Conservation (phyloP, 2,888 invertebrate species). For the Urechis unicinctus region DNA sequence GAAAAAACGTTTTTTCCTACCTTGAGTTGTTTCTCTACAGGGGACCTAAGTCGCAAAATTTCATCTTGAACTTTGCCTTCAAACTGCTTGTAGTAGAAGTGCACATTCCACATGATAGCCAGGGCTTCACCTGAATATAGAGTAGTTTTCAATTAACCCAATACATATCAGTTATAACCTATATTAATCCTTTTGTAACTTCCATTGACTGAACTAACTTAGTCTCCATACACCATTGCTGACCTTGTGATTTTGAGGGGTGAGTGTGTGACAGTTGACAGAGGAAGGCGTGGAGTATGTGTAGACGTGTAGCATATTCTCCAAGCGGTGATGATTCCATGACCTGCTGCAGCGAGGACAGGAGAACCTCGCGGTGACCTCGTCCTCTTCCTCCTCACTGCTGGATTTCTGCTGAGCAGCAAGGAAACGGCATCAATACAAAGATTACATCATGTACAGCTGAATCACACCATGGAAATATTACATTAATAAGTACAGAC, state of each 20-base stretch:
- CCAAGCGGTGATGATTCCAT: constrained; percentile 76
- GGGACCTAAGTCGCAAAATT: constrained; percentile 65
- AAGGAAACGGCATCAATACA: neutral
- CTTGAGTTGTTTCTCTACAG: constrained; percentile 84
- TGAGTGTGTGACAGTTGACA: constrained; percentile 66
- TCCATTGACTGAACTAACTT: too few relatives aligned
- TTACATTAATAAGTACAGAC: too few relatives aligned
- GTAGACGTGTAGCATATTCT: constrained; percentile 73
- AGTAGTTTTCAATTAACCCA: too few relatives aligned
- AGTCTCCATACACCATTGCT: neutral
- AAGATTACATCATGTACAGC: neutral
- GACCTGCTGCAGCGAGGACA: constrained; percentile 64
- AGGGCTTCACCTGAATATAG: constrained; percentile 7
- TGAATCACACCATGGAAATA: neutral
- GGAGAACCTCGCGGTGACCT: constrained; percentile 56
- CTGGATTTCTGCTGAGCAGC: constrained; percentile 61
- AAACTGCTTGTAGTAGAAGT: constrained; percentile 80
- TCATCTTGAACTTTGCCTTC: constrained; percentile 59
- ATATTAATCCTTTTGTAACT: too few relatives aligned
- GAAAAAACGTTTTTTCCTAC: too few relatives aligned
- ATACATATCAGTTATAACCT: too few relatives aligned
- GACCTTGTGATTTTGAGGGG: constrained; percentile 52
- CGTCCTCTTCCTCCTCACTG: constrained; percentile 64
- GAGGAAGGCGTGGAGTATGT: constrained; percentile 74
- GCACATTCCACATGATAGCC: constrained; percentile 52